phyloP scores from a whole-genome alignment of 2,797 vertebrate species.

The Chelon labrosus region DNA sequence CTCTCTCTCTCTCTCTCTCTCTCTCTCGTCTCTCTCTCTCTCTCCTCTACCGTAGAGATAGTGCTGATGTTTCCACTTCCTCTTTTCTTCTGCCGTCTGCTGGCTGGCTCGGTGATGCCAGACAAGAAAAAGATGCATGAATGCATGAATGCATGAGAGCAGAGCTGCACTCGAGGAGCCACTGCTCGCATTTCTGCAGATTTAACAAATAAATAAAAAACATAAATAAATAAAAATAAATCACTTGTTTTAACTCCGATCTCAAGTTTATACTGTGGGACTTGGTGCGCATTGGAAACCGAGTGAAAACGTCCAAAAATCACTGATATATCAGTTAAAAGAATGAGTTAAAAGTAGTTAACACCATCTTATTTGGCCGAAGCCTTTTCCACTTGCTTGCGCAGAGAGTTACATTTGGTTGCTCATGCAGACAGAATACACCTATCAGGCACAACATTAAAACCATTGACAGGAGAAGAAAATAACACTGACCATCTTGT shows the following conservation, averaged over 20 bases:
- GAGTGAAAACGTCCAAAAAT: too few species aligned
- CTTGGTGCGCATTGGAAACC: too few species aligned
- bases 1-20: constrained; percentile 24
- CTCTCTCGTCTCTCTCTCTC: constrained; percentile 35
- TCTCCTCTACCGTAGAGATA: constrained; percentile 62
- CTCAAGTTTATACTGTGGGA: too few species aligned
- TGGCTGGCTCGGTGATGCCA: constrained; percentile 71
- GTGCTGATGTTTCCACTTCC: constrained; percentile 87
- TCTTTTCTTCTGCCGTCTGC: constrained; percentile 84
- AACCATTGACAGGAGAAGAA: too few species aligned
- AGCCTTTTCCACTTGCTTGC: too few species aligned
- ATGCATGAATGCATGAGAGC: constrained; percentile 5
- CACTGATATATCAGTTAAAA: background rate
- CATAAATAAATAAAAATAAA: background rate
- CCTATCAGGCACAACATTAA: too few species aligned
- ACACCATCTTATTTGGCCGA: too few species aligned
- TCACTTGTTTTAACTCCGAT: background rate
- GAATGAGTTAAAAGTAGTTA: too few species aligned
- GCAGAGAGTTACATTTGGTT: background rate
- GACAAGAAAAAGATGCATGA: constrained; percentile 28
- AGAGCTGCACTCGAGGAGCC: background rate
- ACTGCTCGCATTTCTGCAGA: background rate
- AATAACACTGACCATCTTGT: too few species aligned
- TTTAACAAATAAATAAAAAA: background rate
- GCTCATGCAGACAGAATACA: too few species aligned